Evolutionary conservation across 2,888 invertebrate genomes (phyloP), one percentile per base, ranked within the genome.

Genomic region (Meloe dianella): DNA sequence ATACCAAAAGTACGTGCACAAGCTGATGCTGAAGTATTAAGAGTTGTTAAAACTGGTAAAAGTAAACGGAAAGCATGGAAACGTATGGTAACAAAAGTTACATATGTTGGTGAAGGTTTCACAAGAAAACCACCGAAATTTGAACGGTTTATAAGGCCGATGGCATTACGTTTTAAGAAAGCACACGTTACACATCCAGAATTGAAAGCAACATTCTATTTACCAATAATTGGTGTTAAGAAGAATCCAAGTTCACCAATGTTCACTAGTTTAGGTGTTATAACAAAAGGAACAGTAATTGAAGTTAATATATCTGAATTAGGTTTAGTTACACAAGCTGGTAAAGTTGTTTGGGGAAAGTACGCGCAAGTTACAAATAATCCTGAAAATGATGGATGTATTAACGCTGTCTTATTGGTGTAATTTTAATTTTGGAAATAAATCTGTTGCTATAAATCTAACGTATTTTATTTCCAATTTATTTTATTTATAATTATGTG

Each of bases 271-370:
- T 86, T 99, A 64, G 99, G 99, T 1, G 98, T 99, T 4, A 98
- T 99, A 61, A 99, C 99, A 0, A 99, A 99, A 86, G 98, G 98
- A 82, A 98, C 98, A 1, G 92, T 98, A 0, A 92, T 98, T 66
- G 98, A 98, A 89, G 93, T 99, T 0, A 99, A 99, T 82, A 96
- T 99, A 76, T 97, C 97, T 7, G 99, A 99, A 85, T 87, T 99
- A 70, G 99, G 99, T 86, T 87, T 99, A 70, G 99, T 99, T 1
- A 99, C 99, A 0, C 97, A 98, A 83, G 94, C 96, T 9, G 99
- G 99, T 68, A 99, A 98, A 89, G 97, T 99, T 59, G 96, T 99
- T 0, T 99, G 99, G 99, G 99, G 98, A 67, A 99, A 99, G 87
- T 99, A 97, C 83, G 99, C 99, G 0, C 99, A 98, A 85, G 98